Percentiles rank a stretch among this genome's conserved stretches.
Conservation (phyloP, 2,888 invertebrate genomes). For the Chironomus riparius region DNA sequence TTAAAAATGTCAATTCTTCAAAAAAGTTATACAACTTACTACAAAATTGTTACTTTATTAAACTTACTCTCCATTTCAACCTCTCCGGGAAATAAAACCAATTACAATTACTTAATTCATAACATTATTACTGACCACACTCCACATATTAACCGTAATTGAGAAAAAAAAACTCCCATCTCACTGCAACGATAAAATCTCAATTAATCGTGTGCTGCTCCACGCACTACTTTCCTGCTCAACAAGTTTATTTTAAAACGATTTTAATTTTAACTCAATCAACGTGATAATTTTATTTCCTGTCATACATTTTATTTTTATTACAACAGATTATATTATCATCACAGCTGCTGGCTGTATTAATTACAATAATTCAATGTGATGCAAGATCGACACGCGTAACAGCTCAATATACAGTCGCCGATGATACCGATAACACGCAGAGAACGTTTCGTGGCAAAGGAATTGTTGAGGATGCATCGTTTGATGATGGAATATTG, state of each 20-base stretch:
- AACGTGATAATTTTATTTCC: neutral
- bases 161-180: too few species aligned
- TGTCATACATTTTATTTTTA: neutral
- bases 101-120: neutral
- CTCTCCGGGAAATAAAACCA: neutral
- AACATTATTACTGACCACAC: neutral
- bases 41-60: too few species aligned
- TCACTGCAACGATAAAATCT: too few species aligned
- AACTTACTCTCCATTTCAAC: too few species aligned
- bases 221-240: neutral
- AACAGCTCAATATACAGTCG: constrained; percentile 18
- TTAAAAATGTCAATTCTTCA: too few species aligned
- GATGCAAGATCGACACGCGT: constrained; percentile 24
- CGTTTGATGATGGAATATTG: neutral
- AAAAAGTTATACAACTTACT: too few species aligned
- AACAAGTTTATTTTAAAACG: neutral
- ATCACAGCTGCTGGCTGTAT: neutral
- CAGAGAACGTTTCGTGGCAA: neutral
- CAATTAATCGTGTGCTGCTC: too few species aligned
- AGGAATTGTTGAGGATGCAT: constrained; percentile 20
- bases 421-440: neutral
- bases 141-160: neutral
- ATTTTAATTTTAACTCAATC: neutral
- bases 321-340: constrained; percentile 6
- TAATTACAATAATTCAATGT: neutral